Evolutionary conservation across 2,113 vertebrate species (phyloP).

Genomic region (Glaucomys volans): DNA sequence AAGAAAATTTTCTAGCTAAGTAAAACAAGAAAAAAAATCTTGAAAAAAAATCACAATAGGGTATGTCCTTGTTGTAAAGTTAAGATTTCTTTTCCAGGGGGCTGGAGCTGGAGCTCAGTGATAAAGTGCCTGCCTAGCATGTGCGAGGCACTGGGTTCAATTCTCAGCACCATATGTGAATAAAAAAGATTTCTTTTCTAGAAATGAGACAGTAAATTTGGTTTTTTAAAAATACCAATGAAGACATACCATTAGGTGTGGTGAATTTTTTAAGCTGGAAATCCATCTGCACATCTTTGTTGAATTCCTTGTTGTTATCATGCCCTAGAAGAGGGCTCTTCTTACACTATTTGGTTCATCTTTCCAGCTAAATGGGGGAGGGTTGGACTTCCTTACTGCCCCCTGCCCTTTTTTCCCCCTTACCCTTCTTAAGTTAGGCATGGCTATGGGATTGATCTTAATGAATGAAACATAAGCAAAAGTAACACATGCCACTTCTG

Average conservation of each 20-base stretch:
- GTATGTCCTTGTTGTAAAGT: neutral
- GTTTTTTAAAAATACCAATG: neutral
- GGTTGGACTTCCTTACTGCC: neutral
- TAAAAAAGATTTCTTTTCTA: conserved; percentile 48
- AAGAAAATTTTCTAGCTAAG: conserved; percentile 48
- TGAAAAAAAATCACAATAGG: neutral
- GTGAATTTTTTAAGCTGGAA: conserved; percentile 64
- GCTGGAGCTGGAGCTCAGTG: too few species aligned
- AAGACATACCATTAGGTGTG: neutral
- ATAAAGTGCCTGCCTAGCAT: too few species aligned
- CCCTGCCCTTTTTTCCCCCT: too few species aligned
- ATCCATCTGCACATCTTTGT: neutral
- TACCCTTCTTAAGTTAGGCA: neutral
- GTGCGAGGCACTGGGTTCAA: too few species aligned
- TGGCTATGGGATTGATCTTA: neutral
- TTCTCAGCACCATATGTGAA: too few species aligned
- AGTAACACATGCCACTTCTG: neutral
- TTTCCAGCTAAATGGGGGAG: neutral
- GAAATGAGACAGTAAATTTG: neutral
- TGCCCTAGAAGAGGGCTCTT: neutral
- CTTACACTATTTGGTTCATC: neutral
- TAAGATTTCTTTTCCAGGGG: conserved; percentile 46
- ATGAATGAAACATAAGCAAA: neutral
- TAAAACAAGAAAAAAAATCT: neutral
- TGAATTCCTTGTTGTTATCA: conserved; percentile 54